Evolutionary conservation across 2,113 vertebrate species (phyloP), one percentile per base, ranked within the genome.

Genomic region (Suricata suricatta): DNA sequence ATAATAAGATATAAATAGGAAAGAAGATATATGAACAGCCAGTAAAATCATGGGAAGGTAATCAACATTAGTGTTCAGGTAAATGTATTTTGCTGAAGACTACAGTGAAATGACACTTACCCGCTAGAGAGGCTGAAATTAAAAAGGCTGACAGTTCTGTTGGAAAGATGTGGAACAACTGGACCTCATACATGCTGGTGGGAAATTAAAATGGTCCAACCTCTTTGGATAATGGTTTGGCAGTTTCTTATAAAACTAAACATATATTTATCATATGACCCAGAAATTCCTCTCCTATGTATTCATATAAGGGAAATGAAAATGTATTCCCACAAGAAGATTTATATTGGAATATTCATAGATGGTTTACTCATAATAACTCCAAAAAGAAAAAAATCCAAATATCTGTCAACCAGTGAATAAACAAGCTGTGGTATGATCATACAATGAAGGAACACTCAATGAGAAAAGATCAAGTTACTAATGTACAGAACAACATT

Each of bases 61-160:
- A 71, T 38, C 50, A 79, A 44, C 50, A 31, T 71, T 71, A 66
- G 10, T 72, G 25, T 64, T 66, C 3, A 17, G 80, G 15, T 21
- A 85, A 85, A 80, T 86, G 16, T 50, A 52, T 90, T 93, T 85
- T 85, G 54, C 80, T 33, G n/a, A 95, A 54, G 85, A 38, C 74
- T 69, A 44, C 2, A 44, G 29, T 47, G 38, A 38, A 29, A 66
- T 35, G 68, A 11, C 13, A 64, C 25, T 63, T 71, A 69, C 5
- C 33, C 47, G 38, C 5, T 84, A 72, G 17, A 79, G n/a, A 27
- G 35, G 15, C 3, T 71, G 90, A 76, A 83, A 91, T 91, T 41
- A 38, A 82, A 85, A 91, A 77, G 33, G 12, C 27, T 72, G 54
- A n/a, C 21, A 33, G 23, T 31, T 44, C 11, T 41, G 0, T 17